These are phyloP conservation scores for Drosophila kambysellisi DNA, from an alignment of 2,888 invertebrate genomes.

Conservation along the genomic window DNA sequence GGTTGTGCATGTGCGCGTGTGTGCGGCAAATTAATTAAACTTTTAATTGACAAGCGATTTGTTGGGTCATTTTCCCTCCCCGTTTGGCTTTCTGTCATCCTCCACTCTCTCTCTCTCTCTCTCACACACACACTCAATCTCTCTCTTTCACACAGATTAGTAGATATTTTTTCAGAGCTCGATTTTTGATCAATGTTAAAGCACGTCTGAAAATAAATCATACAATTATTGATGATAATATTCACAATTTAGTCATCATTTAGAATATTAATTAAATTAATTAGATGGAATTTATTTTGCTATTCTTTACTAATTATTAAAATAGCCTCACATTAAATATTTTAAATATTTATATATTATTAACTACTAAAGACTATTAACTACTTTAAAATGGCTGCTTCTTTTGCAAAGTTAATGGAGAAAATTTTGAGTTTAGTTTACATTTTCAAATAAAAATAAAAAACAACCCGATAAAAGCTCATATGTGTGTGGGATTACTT, in stretches of 20 bases:
- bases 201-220: slow-evolving; percentile 44
- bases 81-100: not conserved
- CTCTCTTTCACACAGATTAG: slow-evolving; percentile 1
- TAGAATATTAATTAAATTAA: not conserved
- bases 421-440: not conserved
- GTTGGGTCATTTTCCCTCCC: slow-evolving; percentile 35
- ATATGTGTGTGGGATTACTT: not conserved
- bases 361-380: too few relatives aligned
- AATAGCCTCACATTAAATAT: not conserved
- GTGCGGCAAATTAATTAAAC: slow-evolving; percentile 67
- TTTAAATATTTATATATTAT: not conserved
- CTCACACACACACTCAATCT: too few relatives aligned
- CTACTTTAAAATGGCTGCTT: not conserved
- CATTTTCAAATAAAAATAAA: not conserved
- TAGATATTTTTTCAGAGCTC: slow-evolving; percentile 12
- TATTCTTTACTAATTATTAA: not conserved
- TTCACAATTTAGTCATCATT: slow-evolving; percentile 16
- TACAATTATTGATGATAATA: slow-evolving; percentile 51
- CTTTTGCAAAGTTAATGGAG: not conserved
- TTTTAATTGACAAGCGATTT: slow-evolving; percentile 75
- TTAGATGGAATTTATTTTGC: not conserved
- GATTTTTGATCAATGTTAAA: slow-evolving; percentile 45
- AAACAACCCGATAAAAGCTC: not conserved
- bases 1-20: slow-evolving; percentile 21
- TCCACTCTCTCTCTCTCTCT: not conserved